These are phyloP conservation scores for Erpornis zantholeuca DNA, from an alignment of 2,113 vertebrate genomes.

Conservation along the genomic window DNA sequence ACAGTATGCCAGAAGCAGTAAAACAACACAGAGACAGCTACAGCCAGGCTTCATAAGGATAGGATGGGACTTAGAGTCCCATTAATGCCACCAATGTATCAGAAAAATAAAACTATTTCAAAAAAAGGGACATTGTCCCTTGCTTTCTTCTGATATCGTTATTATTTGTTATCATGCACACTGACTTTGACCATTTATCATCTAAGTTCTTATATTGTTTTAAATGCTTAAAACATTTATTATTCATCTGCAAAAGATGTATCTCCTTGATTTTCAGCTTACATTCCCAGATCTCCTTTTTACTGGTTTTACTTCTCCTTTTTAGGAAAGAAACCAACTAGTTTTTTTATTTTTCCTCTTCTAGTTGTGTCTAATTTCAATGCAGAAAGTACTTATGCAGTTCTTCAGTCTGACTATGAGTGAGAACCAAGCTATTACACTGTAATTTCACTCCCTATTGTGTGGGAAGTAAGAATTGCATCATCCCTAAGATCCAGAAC, in stretches of 20 bases:
- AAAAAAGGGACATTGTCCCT: neutral
- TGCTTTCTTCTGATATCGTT: neutral
- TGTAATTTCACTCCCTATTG: neutral
- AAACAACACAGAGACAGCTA: neutral
- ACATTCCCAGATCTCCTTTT: conserved; percentile 48
- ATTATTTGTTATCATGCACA: neutral
- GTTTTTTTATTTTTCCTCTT: neutral
- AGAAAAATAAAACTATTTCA: neutral
- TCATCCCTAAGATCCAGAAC: neutral
- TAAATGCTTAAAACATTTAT: neutral
- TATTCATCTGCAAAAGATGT: neutral
- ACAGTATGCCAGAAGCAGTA: neutral
- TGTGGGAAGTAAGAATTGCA: conserved; percentile 10
- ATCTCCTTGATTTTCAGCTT: conserved; percentile 48
- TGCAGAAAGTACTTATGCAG: neutral
- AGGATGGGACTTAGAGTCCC: neutral
- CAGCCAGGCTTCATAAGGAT: neutral
- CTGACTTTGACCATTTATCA: neutral
- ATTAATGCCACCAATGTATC: neutral
- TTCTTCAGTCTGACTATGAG: neutral
- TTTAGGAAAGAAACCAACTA: neutral
- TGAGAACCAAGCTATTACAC: neutral
- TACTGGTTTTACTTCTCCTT: conserved; percentile 61
- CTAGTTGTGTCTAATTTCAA: neutral
- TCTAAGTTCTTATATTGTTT: neutral